Evolutionary conservation across 2,113 vertebrate species (phyloP), one percentile per base, ranked within the genome.

Genomic region (Xiphophorus hellerii): DNA sequence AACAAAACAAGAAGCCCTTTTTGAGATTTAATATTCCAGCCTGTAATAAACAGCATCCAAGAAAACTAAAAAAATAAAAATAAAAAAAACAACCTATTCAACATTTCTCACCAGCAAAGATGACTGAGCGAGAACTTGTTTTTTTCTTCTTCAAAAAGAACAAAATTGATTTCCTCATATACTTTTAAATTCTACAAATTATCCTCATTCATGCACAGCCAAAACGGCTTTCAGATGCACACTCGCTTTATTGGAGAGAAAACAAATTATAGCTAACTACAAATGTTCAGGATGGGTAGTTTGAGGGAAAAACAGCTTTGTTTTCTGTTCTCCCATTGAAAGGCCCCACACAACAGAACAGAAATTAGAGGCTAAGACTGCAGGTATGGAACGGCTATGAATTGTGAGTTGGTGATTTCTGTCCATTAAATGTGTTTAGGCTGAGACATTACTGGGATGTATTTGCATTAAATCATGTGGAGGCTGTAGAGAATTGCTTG

Each of bases 101-200:
- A 42, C 1, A 13, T 42, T 42, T 42, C 39, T 42, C 14, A 4
- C 39, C 39, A 54, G 65, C 28, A 58, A 1, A 14, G 35, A n/a
- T 33, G 20, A 12, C 51, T 39, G 29, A 71, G 66, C 62, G 67
- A 66, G 68, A n/a, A 67, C 66, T 62, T 48, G 61, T 78, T 54
- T 65, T 78, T 27, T 0, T 48, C 37, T 39, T 35, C 39, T 78
- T 73, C 71, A 58, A 87, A 74, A 71, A 71, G 31, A 54, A 58
- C 77, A 71, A 37, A 12, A 80, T 80, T 74, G 30, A 83, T 80
- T 77, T 65, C 60, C 15, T 0, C 33, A 7, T 74, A 39, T 22
- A 58, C 62, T 29, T 80, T 80, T 35, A 81, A 77, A 84, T 83
- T 61, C 48, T 66, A 74, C 65, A 79, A 77, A 83, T 76, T 12